Conservation (phyloP, 2,113 vertebrate species). For the Gymnarchus niloticus region DNA sequence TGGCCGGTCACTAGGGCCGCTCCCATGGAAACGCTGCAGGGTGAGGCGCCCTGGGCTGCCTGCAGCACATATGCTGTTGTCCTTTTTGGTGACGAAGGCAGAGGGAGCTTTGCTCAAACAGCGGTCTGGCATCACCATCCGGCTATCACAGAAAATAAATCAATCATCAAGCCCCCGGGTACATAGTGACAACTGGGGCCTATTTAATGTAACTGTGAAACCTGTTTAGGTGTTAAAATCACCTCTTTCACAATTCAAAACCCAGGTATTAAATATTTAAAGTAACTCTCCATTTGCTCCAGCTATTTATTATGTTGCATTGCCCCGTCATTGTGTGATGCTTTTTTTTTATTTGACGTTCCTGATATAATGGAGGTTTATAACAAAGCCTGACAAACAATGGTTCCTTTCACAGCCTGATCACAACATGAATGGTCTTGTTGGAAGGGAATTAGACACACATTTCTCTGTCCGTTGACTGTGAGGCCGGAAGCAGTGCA, state of each 20-base stretch:
- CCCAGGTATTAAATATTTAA: background rate
- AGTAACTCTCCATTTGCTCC: background rate
- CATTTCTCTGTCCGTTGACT: background rate
- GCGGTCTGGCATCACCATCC: background rate
- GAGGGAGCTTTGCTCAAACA: background rate
- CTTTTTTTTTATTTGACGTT: background rate
- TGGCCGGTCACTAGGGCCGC: background rate
- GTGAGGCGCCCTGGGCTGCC: background rate
- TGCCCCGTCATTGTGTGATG: background rate
- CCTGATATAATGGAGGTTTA: background rate
- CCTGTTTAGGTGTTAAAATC: background rate
- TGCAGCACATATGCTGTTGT: background rate
- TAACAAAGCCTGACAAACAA: background rate
- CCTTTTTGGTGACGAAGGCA: background rate
- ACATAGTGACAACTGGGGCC: background rate
- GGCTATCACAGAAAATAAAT: background rate
- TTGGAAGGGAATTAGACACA: background rate
- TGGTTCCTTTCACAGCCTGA: background rate
- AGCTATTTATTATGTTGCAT: background rate
- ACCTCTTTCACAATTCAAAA: slow-evolving; percentile 3
- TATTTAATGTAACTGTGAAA: background rate
- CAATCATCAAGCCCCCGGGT: background rate
- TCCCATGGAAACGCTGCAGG: slow-evolving; percentile 1
- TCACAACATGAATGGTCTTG: background rate
- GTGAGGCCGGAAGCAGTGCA: background rate